Evolutionary conservation across 1,140 invertebrate genomes (phyloP).

Genomic region (Yoshiicerus persimilis): DNA sequence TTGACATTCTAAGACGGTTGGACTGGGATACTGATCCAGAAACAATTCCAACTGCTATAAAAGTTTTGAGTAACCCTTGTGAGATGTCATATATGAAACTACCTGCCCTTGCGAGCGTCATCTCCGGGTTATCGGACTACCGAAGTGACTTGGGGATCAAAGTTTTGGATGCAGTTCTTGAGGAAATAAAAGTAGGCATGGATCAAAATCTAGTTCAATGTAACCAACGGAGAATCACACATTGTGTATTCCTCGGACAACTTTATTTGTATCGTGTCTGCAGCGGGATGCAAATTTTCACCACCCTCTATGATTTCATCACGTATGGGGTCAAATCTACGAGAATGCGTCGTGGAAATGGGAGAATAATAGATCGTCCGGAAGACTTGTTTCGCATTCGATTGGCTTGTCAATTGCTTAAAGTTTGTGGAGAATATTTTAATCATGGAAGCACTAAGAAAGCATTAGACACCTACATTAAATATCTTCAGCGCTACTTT

Average conservation of each 20-base stretch:
- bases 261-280: slow-evolving; percentile 90
- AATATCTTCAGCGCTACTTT: slow-evolving; percentile 92
- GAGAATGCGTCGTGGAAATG: slow-evolving; percentile 58
- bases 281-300: not conserved
- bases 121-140: not conserved
- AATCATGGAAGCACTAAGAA: slow-evolving; percentile 86
- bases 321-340: slow-evolving; percentile 83
- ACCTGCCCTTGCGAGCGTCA: slow-evolving; percentile 65
- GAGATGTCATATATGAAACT: slow-evolving; percentile 86
- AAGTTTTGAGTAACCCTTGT: slow-evolving; percentile 84
- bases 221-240: slow-evolving; percentile 90
- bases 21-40: slow-evolving; percentile 80
- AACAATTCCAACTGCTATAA: slow-evolving; percentile 68
- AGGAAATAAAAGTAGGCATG: slow-evolving; percentile 91
- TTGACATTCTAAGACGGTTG: slow-evolving; percentile 84
- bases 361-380: slow-evolving; percentile 76
- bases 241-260: slow-evolving; percentile 90
- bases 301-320: slow-evolving; percentile 85
- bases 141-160: slow-evolving; percentile 70
- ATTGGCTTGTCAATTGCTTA: slow-evolving; percentile 82
- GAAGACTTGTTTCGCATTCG: slow-evolving; percentile 86
- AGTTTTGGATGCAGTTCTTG: slow-evolving; percentile 91
- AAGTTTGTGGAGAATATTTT: slow-evolving; percentile 92
- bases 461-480: slow-evolving; percentile 89
- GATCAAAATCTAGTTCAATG: slow-evolving; percentile 89